phyloP scores from a whole-genome alignment of 2,797 vertebrate species.

The Tragelaphus eurycerus region DNA sequence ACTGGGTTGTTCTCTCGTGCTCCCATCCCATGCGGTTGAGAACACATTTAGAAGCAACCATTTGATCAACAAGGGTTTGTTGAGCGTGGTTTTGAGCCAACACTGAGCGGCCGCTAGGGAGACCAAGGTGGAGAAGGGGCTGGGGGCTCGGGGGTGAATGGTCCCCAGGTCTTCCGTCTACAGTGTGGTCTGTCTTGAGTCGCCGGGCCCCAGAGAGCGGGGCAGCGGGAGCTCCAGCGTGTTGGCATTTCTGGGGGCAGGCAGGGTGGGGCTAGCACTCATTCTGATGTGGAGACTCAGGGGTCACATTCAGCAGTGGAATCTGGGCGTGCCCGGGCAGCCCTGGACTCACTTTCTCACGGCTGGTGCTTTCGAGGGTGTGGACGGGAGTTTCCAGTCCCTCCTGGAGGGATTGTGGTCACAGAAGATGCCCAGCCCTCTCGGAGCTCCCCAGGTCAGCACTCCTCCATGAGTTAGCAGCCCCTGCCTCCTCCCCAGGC shows the following conservation, averaged over 20 bases:
- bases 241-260: neutral
- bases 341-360: neutral
- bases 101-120: neutral
- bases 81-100: neutral
- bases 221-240: neutral
- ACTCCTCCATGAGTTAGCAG: neutral
- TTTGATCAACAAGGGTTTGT: neutral
- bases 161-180: neutral
- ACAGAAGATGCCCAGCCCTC: neutral
- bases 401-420: neutral
- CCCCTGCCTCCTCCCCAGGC: slow-evolving; percentile 28
- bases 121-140: neutral
- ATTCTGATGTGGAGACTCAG: slow-evolving; percentile 3
- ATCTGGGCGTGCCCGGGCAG: neutral
- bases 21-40: neutral
- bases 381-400: neutral
- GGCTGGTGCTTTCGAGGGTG: neutral
- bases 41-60: neutral
- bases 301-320: slow-evolving; percentile 55
- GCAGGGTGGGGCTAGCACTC: neutral
- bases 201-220: neutral
- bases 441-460: neutral
- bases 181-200: neutral
- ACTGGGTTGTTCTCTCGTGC: neutral
- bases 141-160: neutral